These are phyloP conservation scores for Halcyon senegalensis DNA, from an alignment of 2,113 vertebrate genomes.

Conservation along the genomic window DNA sequence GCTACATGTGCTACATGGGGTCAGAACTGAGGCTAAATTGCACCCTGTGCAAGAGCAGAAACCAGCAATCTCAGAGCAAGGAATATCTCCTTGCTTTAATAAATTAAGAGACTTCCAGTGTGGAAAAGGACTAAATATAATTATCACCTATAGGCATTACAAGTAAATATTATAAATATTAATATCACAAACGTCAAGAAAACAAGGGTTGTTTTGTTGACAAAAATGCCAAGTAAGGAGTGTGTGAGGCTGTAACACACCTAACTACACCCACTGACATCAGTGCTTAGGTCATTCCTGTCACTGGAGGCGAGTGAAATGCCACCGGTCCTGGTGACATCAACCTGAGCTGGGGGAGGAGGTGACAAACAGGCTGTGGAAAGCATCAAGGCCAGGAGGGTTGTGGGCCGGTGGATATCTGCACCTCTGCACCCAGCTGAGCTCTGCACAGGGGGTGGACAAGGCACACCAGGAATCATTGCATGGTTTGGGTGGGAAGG, in stretches of 20 bases:
- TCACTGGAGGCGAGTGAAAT: fast-evolving
- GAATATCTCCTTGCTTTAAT: neutral
- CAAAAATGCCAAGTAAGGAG: fast-evolving
- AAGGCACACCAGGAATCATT: neutral
- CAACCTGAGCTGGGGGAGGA: neutral
- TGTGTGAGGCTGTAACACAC: fast-evolving
- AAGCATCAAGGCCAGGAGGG: neutral
- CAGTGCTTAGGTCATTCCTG: neutral
- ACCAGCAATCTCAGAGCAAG: neutral
- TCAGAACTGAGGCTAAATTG: neutral
- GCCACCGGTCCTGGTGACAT: fast-evolving
- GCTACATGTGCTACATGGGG: fast-evolving
- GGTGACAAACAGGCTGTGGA: neutral
- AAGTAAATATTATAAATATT: neutral
- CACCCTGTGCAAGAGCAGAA: neutral
- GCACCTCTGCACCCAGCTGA: neutral
- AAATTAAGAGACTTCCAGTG: neutral
- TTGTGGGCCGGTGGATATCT: too few relatives aligned
- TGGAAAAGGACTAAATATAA: neutral
- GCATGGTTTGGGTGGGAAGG: neutral
- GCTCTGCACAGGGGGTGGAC: neutral
- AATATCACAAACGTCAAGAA: neutral
- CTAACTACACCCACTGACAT: too few relatives aligned
- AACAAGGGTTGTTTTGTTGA: neutral
- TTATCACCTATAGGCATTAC: neutral